These are phyloP conservation scores for Sebastes vulpes DNA, from an alignment of 2,797 vertebrate species.

Conservation along the genomic window DNA sequence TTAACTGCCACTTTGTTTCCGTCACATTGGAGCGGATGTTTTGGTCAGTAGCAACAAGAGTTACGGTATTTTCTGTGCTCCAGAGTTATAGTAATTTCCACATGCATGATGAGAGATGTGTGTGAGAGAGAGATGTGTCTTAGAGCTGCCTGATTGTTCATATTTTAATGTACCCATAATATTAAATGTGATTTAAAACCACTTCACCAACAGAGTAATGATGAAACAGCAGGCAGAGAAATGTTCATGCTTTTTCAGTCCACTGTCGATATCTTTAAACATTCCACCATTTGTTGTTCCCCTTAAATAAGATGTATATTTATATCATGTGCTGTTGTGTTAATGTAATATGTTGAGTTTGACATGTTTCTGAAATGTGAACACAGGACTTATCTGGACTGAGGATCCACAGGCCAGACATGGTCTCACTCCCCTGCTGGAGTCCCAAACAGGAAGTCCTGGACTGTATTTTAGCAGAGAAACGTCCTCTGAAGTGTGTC, in stretches of 20 bases:
- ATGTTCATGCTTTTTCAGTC: slow-evolving; percentile 23
- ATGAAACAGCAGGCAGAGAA: slow-evolving; percentile 1
- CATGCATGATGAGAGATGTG: slow-evolving; percentile 46
- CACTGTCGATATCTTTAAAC: slow-evolving; percentile 34
- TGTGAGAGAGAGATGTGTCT: slow-evolving; percentile 8
- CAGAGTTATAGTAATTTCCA: slow-evolving; percentile 38
- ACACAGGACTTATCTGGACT: slow-evolving; percentile 54
- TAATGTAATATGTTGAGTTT: slow-evolving; percentile 75
- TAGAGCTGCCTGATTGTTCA: slow-evolving; percentile 29
- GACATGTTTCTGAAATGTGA: slow-evolving; percentile 80
- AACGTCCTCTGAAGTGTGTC: slow-evolving; percentile 23
- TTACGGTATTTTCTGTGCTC: slow-evolving; percentile 34
- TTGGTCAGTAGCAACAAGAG: slow-evolving; percentile 21
- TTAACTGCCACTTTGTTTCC: slow-evolving; percentile 27
- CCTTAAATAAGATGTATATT: slow-evolving; percentile 67
- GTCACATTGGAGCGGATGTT: slow-evolving; percentile 1
- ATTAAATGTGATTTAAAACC: slow-evolving; percentile 15
- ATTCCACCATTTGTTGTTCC: slow-evolving; percentile 49
- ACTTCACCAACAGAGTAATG: slow-evolving; percentile 8
- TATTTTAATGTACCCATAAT: slow-evolving; percentile 23
- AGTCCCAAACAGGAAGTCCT: slow-evolving; percentile 20
- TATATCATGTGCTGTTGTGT: slow-evolving; percentile 77
- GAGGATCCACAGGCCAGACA: slow-evolving; percentile 45
- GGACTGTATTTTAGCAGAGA: slow-evolving; percentile 39
- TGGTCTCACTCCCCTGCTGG: slow-evolving; percentile 27